Base-by-base conservation (phyloP, 2,797 vertebrate species). In the Sebastes variabilis region DNA sequence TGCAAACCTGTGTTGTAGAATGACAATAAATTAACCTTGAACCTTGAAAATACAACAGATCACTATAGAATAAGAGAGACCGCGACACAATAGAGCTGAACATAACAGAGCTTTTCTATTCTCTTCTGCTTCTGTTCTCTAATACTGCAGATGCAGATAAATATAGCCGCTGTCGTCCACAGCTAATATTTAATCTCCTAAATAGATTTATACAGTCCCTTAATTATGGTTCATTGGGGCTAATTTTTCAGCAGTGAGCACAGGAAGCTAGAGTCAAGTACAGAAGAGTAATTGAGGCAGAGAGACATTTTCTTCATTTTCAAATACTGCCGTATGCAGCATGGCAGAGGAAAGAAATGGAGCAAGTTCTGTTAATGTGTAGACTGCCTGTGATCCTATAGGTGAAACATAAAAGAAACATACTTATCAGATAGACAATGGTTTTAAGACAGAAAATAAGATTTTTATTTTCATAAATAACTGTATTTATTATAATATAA, bases 171-270 rank as follows among this genome's bases (percentile, higher is more conserved):
- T 54, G 59, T 34, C 46, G 18, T 46, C 38, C 61, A 56, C 68
- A 77, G 72, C 75, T 77, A 73, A 87, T 83, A 86, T 85, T 90
- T 81, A 80, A 83, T 60, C 56, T 64, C 64, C 65, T 64, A 66
- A 75, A 83, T 56, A 70, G 46, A 83, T 66, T 49, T 73, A 75
- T 79, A 68, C 60, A 72, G 82, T 64, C 30, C 32, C n/a, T 66
- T 74, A 89, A 86, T 79, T 70, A 84, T 25, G 76, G 79, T 58
- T 88, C 75, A 83, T 29, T 62, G 18, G 25, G n/a, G 65, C 36
- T 79, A 60, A 87, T 88, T 87, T 78, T 64, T 86, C 80, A 83
- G 58, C 72, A 20, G 30, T 27, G 56, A 85, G 55, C 56, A 66
- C 82, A 84, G 75, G 76, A 76, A 79, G 72, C 59, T 55, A 46